phyloP scores from a whole-genome alignment of 53 echinoderm and acorn worm species.

The Henricia sp. region DNA sequence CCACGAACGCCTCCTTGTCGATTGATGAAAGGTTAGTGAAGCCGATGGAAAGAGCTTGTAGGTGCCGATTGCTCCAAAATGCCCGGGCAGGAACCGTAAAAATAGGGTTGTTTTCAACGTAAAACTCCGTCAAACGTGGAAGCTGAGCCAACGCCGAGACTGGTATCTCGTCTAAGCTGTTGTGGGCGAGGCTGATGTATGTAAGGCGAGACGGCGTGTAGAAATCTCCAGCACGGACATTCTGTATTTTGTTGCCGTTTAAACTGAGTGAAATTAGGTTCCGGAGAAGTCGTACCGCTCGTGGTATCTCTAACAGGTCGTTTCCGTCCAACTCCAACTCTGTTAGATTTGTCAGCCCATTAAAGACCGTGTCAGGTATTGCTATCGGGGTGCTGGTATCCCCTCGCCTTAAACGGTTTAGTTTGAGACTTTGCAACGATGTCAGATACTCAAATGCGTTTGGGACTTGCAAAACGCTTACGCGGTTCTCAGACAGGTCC shows the following conservation, averaged over 20 bases:
- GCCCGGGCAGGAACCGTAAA: slow-evolving; percentile 7
- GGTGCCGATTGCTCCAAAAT: slow-evolving; percentile 1
- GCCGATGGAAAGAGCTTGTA: background rate
- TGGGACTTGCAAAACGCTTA: background rate
- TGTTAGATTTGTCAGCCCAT: slow-evolving; percentile 20
- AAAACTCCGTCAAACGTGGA: background rate
- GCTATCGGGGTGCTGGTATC: too few species aligned
- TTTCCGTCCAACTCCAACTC: background rate
- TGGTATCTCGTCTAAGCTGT: slow-evolving; percentile 4
- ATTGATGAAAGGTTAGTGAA: slow-evolving; percentile 1
- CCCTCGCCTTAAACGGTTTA: too few species aligned
- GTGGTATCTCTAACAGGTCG: background rate
- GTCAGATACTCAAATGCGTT: background rate
- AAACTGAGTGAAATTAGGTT: slow-evolving; percentile 5
- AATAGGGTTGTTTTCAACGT: slow-evolving; percentile 1
- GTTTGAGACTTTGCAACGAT: background rate
- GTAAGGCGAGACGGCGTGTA: background rate
- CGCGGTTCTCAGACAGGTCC: slow-evolving; percentile 17
- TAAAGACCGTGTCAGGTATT: background rate
- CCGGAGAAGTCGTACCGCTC: background rate
- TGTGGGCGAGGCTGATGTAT: background rate
- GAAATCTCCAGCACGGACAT: slow-evolving; percentile 9
- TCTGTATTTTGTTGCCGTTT: slow-evolving; percentile 1
- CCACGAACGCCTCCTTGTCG: slow-evolving; percentile 27
- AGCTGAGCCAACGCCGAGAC: background rate